These are phyloP conservation scores for Dasyurus viverrinus DNA, from an alignment of 2,113 vertebrate genomes.

Conservation along the genomic window DNA sequence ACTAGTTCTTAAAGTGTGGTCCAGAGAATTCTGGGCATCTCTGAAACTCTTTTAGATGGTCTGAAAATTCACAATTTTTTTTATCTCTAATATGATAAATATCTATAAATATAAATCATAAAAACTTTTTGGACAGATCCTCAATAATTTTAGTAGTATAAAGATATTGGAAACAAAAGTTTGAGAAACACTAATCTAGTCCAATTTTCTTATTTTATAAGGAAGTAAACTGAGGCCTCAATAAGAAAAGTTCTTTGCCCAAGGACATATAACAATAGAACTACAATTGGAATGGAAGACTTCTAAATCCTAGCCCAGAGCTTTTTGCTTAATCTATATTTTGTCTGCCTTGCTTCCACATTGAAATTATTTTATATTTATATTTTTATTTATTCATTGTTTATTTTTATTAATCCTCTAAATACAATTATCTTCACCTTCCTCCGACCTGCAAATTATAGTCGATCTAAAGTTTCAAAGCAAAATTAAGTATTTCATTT, in stretches of 20 bases:
- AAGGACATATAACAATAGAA: background rate
- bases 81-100: too few relatives aligned
- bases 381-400: background rate
- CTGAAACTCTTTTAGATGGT: too few relatives aligned
- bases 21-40: too few relatives aligned
- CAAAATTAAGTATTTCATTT: conserved; percentile 30
- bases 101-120: too few relatives aligned
- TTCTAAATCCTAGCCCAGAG: background rate
- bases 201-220: background rate
- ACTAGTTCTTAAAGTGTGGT: too few relatives aligned
- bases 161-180: too few relatives aligned
- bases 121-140: too few relatives aligned
- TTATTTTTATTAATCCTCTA: background rate
- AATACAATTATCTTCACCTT: background rate
- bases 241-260: background rate
- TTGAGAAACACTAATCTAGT: background rate
- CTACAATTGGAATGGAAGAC: background rate
- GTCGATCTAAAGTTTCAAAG: conserved; percentile 29
- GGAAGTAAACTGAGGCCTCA: background rate
- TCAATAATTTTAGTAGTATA: too few relatives aligned
- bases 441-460: conserved; percentile 12
- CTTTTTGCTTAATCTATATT: background rate
- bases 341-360: background rate
- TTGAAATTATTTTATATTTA: background rate
- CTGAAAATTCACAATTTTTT: too few relatives aligned